Evolutionary conservation across 2,113 vertebrate species (phyloP), one percentile per base, ranked within the genome.

Genomic region (Anguilla japonica): DNA sequence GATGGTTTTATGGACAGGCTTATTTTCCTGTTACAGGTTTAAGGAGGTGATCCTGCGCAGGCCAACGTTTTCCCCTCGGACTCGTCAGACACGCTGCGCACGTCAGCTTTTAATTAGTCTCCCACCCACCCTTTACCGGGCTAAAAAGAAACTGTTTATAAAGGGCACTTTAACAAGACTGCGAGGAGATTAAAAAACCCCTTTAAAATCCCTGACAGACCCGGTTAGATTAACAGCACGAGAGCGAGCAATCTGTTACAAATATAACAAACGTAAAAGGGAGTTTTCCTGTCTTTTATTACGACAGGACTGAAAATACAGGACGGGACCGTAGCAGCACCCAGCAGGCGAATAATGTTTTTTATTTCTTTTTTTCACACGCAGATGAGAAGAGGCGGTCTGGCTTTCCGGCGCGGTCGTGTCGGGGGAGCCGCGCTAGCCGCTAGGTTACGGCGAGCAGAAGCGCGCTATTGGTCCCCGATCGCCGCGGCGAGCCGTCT

Each of bases 401-500:
- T 84, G 26, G 60, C 84, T 91, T 88, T 83, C 67, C 41, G 81
- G 80, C 43, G 83, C n/a, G 60, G 82, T 78, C 40, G n/a, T 43
- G 78, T 40, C 86, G 89, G 85, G 80, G 39, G 67, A 90, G 85
- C 80, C 41, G 40, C 84, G 20, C 80, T 1, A 41, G 53, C 84
- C 16, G 81, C 80, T 46, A 43, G 29, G 41, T 67, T 78, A n/a
- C 82, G 50, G 46, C 40, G 80, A 88, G 34, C 0, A 1, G 85
- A 91, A 89, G 91, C 91, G 83, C 89, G 79, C 85, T 84, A 90
- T 88, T 92, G 90, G 92, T 90, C 89, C 89, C 56, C 85, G 87
- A 91, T 93, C 91, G 93, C 91, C 82, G 84, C 86, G 53, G 80
- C 39, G 60, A 4, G 46, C 34, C 75, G 89, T 90, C 91, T 92